Conservation (phyloP, 2,888 invertebrate species). For the Drosophila merina region DNA sequence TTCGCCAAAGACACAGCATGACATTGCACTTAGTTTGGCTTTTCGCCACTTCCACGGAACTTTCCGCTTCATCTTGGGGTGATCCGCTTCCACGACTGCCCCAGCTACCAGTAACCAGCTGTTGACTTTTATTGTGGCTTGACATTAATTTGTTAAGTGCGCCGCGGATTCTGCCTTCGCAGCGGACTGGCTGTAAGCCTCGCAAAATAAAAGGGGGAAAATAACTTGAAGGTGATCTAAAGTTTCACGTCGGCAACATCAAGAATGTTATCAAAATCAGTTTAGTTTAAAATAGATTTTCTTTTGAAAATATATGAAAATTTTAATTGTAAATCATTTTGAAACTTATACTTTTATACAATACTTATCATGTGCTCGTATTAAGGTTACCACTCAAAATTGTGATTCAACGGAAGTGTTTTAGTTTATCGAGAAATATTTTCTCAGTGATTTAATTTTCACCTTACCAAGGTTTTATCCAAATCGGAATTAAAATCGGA, state of each 20-base stretch:
- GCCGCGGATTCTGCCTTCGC: constrained; percentile 38
- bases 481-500: constrained; percentile 8
- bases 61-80: constrained; percentile 2
- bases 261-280: too few relatives aligned
- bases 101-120: constrained; percentile 57
- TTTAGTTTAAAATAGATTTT: too few relatives aligned
- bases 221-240: constrained; percentile 20
- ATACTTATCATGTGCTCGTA: too few relatives aligned
- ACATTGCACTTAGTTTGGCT: constrained; percentile 71
- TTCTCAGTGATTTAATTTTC: background rate
- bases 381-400: too few relatives aligned
- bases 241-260: background rate
- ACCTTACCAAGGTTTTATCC: background rate
- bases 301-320: too few relatives aligned
- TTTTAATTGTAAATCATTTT: too few relatives aligned
- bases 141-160: constrained; percentile 79
- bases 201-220: constrained; percentile 14
- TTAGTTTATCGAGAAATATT: background rate
- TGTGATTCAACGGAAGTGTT: too few relatives aligned
- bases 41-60: constrained; percentile 18
- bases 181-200: constrained; percentile 4
- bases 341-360: too few relatives aligned
- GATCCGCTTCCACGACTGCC: background rate
- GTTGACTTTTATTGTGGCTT: constrained; percentile 79
- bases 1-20: constrained; percentile 56